These are phyloP conservation scores for Disparrhopalites patrizii DNA, from an alignment of 2,888 invertebrate genomes.

Conservation along the genomic window DNA sequence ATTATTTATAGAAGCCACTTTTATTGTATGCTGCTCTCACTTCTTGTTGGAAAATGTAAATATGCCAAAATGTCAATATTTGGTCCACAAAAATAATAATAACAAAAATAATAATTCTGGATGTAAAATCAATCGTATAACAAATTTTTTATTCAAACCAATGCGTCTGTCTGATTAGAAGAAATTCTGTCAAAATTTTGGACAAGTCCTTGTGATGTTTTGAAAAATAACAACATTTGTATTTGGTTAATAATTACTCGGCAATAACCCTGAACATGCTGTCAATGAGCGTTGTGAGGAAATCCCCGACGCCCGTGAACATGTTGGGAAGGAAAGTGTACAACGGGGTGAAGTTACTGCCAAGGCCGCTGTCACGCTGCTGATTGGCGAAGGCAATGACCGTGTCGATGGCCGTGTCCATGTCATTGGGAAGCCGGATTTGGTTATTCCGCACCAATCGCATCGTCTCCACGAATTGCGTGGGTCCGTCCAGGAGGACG, in stretches of 20 bases:
- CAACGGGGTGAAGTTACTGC: slow-evolving; percentile 41
- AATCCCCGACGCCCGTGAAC: slow-evolving; percentile 43
- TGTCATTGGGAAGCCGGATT: slow-evolving; percentile 42
- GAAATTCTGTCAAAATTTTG: no score
- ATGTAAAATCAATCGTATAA: no score
- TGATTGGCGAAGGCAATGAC: slow-evolving; percentile 43
- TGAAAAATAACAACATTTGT: no score
- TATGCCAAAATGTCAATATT: no score
- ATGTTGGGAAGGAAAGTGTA: slow-evolving; percentile 46
- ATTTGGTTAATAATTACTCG: not conserved
- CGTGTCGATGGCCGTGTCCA: slow-evolving; percentile 44
- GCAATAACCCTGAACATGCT: slow-evolving; percentile 44
- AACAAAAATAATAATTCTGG: no score
- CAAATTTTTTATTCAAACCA: no score
- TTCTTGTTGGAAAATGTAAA: no score
- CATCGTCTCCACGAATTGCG: slow-evolving; percentile 45
- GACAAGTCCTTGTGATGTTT: no score
- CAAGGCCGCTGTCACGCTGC: slow-evolving; percentile 42
- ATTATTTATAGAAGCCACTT: no score
- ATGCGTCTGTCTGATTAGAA: no score
- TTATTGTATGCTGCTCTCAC: no score
- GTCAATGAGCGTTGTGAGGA: slow-evolving; percentile 46
- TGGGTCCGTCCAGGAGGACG: slow-evolving; percentile 46
- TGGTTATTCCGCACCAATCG: slow-evolving; percentile 46
- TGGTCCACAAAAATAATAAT: no score